Evolutionary conservation across 2,797 vertebrate species (phyloP), one percentile per base, ranked within the genome.

Genomic region (Tachyglossus aculeatus): DNA sequence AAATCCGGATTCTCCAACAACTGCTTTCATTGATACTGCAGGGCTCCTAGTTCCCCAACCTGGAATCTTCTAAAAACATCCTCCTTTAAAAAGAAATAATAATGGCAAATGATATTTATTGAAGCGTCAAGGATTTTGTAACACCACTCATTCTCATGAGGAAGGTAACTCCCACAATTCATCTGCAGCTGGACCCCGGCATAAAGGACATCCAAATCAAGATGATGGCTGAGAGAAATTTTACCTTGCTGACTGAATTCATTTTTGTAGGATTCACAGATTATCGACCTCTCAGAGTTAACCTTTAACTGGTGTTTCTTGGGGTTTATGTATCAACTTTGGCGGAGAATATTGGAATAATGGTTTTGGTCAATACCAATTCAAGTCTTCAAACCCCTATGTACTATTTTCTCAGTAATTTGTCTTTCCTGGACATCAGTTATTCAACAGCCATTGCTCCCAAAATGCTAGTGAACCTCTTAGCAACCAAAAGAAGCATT

Each of bases 351-450:
- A 9, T 54, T 16, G 61, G 77, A 1, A 40, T 84, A 58, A 73
- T 80, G 12, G 43, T 67, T 2, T 5, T 85, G 27, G 60, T 67
- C 18, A 65, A 69, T 6, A 25, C 15, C 19, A 31, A 40, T 6
- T 12, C 67, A 10, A 55, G 41, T 3, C 72, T 85, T 16, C 78
- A 78, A 45, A 86, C 34, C 0, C 74, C 84, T 15, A 85, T 86
- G 84, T 88, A 78, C 41, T 81, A 68, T 55, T 79, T 82, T n/a
- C 67, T 86, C 27, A 67, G 67, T 22, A 73, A 82, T 21, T 21
- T 88, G 19, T 77, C 84, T 37, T 77, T 86, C 21, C 51, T 86
- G 18, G 84, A 88, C 12, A 22, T 78, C 43, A 75, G 72, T 45
- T 86, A 84, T 37, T 81, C 84, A 1, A 77, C 77, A 43, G 47